These are phyloP conservation scores for Sesia apiformis DNA, from an alignment of 2,888 invertebrate genomes.

Conservation along the genomic window DNA sequence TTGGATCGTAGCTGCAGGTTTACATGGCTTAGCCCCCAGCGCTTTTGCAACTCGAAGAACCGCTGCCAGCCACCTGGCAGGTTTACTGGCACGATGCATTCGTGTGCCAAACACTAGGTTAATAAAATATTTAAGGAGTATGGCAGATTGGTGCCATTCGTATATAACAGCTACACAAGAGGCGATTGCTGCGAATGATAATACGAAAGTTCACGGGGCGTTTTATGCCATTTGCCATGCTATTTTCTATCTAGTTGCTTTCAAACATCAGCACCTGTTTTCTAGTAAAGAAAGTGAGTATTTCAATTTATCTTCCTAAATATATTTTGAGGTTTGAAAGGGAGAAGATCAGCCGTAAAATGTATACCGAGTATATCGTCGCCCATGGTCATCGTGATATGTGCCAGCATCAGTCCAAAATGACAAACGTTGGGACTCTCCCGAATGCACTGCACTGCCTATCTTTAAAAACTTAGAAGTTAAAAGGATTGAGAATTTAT, in stretches of 20 bases:
- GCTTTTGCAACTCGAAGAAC: slow-evolving; percentile 51
- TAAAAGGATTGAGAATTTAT: no score
- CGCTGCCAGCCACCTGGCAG: slow-evolving; percentile 57
- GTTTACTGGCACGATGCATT: slow-evolving; percentile 55
- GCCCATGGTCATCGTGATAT: no score
- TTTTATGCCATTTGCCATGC: slow-evolving; percentile 96
- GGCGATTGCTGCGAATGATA: slow-evolving; percentile 39
- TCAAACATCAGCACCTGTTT: slow-evolving; percentile 89
- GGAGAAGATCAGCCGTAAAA: not conserved
- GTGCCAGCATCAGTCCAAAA: no score
- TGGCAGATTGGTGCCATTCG: slow-evolving; percentile 88
- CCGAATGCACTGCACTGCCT: no score
- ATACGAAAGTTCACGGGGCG: slow-evolving; percentile 82
- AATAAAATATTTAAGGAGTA: slow-evolving; percentile 73
- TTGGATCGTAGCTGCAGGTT: slow-evolving; percentile 55
- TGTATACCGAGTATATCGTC: not conserved
- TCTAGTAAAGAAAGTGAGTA: slow-evolving; percentile 83
- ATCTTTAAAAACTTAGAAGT: no score
- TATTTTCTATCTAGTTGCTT: slow-evolving; percentile 93
- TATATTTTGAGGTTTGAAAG: not conserved
- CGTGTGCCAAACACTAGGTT: slow-evolving; percentile 52
- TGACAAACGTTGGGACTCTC: no score
- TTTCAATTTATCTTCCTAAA: not conserved
- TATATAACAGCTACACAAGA: slow-evolving; percentile 83
- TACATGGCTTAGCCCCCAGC: slow-evolving; percentile 46